Conservation (phyloP, 2,888 invertebrate genomes). For the Apamea monoglypha region DNA sequence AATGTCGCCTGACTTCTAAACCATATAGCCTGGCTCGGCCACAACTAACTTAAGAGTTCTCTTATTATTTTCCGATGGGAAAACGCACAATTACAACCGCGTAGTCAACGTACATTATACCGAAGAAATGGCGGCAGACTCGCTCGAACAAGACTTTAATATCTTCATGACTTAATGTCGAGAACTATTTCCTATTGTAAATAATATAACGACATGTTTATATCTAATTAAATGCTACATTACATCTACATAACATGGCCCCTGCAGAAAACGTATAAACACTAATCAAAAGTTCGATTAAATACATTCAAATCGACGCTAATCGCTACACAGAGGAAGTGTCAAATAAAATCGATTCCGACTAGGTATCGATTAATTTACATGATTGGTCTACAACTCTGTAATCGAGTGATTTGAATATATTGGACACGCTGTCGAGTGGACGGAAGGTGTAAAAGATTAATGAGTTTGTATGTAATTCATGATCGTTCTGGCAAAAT, state of each 20-base stretch:
- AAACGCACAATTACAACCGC: constrained; percentile 44
- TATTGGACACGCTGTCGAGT: constrained; percentile 20
- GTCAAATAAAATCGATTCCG: constrained; percentile 58
- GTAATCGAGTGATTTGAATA: constrained; percentile 47
- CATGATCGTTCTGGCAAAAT: not conserved
- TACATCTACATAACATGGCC: not conserved
- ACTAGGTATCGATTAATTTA: constrained; percentile 62
- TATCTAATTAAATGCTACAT: constrained; percentile 10
- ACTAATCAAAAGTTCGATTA: constrained; percentile 8
- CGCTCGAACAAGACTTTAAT: constrained; percentile 26
- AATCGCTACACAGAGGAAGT: constrained; percentile 56
- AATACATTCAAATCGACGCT: constrained; percentile 39
- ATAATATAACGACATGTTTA: constrained; percentile 5
- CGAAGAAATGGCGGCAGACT: constrained; percentile 15
- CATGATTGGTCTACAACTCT: constrained; percentile 54
- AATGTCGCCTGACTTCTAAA: constrained; percentile 28
- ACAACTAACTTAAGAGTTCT: constrained; percentile 20
- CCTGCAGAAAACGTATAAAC: not conserved
- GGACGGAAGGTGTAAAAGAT: constrained; percentile 39
- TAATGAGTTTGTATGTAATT: constrained; percentile 32
- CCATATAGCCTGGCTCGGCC: not conserved
- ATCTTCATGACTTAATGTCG: not conserved
- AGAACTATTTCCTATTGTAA: constrained; percentile 19
- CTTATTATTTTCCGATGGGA: constrained; percentile 54
- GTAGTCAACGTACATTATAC: constrained; percentile 32